Conservation (phyloP, 2,113 vertebrate species). For the Tachysurus fulvidraco region DNA sequence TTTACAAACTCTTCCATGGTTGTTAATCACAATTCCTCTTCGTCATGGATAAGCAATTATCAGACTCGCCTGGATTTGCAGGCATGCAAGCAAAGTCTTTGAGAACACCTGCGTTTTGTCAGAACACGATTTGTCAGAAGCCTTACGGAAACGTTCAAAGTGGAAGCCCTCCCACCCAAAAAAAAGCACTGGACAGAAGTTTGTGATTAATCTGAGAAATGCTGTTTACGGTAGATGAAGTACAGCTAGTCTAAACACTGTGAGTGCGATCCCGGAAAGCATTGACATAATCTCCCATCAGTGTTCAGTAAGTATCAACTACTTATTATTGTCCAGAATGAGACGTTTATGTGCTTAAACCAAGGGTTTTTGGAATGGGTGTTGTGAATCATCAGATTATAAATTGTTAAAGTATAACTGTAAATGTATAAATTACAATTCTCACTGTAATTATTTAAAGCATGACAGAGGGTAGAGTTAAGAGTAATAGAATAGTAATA, state of each 20-base stretch:
- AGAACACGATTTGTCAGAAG: slow-evolving; percentile 15
- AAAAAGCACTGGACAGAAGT: neutral
- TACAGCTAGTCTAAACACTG: slow-evolving; percentile 12
- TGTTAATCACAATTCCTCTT: neutral
- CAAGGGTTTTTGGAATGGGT: too few relatives aligned
- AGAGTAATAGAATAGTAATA: too few relatives aligned
- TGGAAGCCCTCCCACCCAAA: neutral
- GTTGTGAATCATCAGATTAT: too few relatives aligned
- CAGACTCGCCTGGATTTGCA: neutral
- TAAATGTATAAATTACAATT: too few relatives aligned
- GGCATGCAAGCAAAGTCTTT: neutral
- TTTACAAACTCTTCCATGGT: too few relatives aligned
- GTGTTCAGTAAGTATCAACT: neutral
- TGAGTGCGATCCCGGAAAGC: slow-evolving; percentile 2
- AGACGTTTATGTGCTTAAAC: neutral
- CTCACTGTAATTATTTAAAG: too few relatives aligned
- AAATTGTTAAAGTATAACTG: too few relatives aligned
- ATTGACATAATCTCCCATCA: neutral
- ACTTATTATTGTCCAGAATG: neutral
- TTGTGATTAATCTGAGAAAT: slow-evolving; percentile 6
- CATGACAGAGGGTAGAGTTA: too few relatives aligned
- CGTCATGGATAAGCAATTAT: neutral
- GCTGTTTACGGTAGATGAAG: slow-evolving; percentile 15
- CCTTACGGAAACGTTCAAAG: neutral
- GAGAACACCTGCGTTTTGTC: neutral